Evolutionary conservation across 2,888 invertebrate species (phyloP).

Genomic region (Dryocosmus kuriphilus): DNA sequence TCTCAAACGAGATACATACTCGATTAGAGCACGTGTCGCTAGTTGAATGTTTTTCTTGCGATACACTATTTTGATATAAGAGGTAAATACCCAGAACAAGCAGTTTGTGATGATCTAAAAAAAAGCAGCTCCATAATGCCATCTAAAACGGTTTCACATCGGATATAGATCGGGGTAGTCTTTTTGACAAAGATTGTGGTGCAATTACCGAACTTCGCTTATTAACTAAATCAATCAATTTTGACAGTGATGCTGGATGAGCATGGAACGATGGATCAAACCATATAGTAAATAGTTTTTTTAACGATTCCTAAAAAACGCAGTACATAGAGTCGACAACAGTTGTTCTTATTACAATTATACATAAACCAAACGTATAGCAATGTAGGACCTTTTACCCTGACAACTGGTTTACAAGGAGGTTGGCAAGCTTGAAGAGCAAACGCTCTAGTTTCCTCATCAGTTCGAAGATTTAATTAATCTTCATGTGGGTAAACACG

Average conservation of each 20-base stretch:
- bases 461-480: too few species aligned
- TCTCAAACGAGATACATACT: conserved; percentile 49
- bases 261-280: conserved; percentile 41
- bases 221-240: conserved; percentile 44
- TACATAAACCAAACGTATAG: conserved; percentile 43
- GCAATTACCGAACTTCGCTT: conserved; percentile 40
- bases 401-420: background rate
- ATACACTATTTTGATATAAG: conserved; percentile 49
- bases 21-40: conserved; percentile 44
- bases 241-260: background rate
- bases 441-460: too few species aligned
- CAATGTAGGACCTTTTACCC: conserved; percentile 52
- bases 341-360: conserved; percentile 49
- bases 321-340: conserved; percentile 54
- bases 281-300: conserved; percentile 49
- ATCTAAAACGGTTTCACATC: conserved; percentile 48
- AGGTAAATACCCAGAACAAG: conserved; percentile 53
- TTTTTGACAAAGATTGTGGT: conserved; percentile 51
- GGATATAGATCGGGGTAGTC: conserved; percentile 50
- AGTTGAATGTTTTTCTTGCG: conserved; percentile 41
- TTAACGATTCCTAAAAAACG: conserved; percentile 50
- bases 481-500: too few species aligned
- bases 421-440: too few species aligned
- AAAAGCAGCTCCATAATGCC: conserved; percentile 51
- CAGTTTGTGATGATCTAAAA: conserved; percentile 54